Base-by-base conservation (phyloP, 2,113 vertebrate genomes). In the Grantiella picta region DNA sequence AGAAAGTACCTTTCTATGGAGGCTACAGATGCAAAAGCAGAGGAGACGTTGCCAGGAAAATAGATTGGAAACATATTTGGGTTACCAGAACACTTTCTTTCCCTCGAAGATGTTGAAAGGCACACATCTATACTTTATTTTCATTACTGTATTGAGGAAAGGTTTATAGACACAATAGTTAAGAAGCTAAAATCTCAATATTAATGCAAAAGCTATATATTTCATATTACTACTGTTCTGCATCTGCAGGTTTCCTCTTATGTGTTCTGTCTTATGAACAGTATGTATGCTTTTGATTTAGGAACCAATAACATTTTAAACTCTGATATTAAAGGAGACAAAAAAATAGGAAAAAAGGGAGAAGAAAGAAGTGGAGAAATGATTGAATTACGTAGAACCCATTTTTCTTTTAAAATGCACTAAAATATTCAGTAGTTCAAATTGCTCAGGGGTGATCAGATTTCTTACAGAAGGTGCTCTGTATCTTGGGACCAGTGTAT, bases 361-460 rank as follows among this genome's bases (percentile, higher is more conserved):
- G 75, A 85, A 68, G 7, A 61, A 85, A 78, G 35, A 92, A 81
- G 47, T 35, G 33, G 49, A 50, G 47, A 89, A 91, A 95, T 90
- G n/a, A 94, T 83, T 94, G 86, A 95, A 96, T 95, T 97, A 96
- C 90, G 90, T 27, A 76, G 44, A 94, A 94, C 44, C 68, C 63
- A 80, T 86, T 94, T 95, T 69, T 45, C 73, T 79, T 94, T 77
- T 82, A 79, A 94, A 95, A 92, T 79, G n/a, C 57, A 49, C 15
- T 95, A 84, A 96, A 91, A 95, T 44, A 82, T 92, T 94, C 85
- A 72, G 71, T 59, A 63, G 71, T 60, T 95, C 54, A 88, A 78
- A 87, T 85, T 69, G 54, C 78, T 96, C 54, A 88, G 24, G 52
- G 53, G 31, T 54, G 76, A 95, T 78, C 73, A 76, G 53, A 81